Evolutionary conservation across 2,113 vertebrate species (phyloP), one percentile per base, ranked within the genome.

Genomic region (Ameiurus melas): DNA sequence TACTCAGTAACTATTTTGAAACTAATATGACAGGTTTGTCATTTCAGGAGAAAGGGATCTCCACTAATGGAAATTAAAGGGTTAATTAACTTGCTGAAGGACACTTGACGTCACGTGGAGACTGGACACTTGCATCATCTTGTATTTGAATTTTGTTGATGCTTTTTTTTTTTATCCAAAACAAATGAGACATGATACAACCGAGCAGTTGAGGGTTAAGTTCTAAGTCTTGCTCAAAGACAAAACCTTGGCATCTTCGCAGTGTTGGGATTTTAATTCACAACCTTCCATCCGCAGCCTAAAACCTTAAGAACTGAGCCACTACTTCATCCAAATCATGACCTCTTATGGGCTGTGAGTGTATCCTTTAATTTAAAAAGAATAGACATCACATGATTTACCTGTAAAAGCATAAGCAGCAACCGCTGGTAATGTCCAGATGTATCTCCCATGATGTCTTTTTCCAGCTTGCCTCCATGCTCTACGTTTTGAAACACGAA

Each of bases 381-480:
- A 55, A 20, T 10, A 17, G 25, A 16, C 33, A 1, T 25, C 17
- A 20, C 30, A 62, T 53, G 7, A 19, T 84, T 12, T 94, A 99
- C 98, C 97, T 99, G 97, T 64, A 98, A 94, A 53, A 99, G 96
- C 86, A 98, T 97, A 90, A 99, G 96, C 94, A 99, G 87, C 91
- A 99, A 93, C 43, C 94, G 96, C 94, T 97, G 96, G 91, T 97
- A 99, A 91, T 94, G 91, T n/a, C 98, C 98, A 0, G 97, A 96
- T 0, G 98, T 99, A 82, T 99, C 98, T 64, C 96, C 94, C 30
- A 94, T 96, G 91, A 99, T 94, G 68, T 97, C 96, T 33, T 98
- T 98, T 93, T 99, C 98, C 94, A 99, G 94, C 88, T 93, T 95
- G 4, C 93, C 92, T 80, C 95, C 95, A 25, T 97, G 97, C 85